Evolutionary conservation across 2,888 invertebrate species (phyloP).

Genomic region (Acleris cristana): DNA sequence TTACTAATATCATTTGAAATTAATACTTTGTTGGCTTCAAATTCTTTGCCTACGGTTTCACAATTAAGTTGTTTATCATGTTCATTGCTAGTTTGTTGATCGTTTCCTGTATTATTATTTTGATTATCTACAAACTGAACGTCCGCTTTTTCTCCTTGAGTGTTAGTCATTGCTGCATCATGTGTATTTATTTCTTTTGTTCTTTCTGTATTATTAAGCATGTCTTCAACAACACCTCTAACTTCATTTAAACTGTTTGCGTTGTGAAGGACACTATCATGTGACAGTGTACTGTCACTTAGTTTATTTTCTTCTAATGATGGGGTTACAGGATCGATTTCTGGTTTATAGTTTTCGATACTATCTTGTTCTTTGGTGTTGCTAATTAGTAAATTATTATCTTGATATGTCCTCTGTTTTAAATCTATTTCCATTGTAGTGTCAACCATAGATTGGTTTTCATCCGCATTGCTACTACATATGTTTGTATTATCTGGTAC

Average conservation of each 20-base stretch:
- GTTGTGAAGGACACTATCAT: too few relatives aligned
- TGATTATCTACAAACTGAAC: too few relatives aligned
- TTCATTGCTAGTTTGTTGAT: too few relatives aligned
- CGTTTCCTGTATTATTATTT: too few relatives aligned
- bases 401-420: neutral
- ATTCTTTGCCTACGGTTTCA: neutral
- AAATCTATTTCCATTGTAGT: neutral
- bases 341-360: neutral
- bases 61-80: neutral
- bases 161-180: too few relatives aligned
- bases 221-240: too few relatives aligned
- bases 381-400: neutral
- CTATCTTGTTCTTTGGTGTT: constrained; percentile 1
- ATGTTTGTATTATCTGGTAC: neutral
- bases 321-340: neutral
- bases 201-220: too few relatives aligned
- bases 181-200: too few relatives aligned
- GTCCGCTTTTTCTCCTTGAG: too few relatives aligned
- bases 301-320: neutral
- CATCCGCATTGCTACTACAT: neutral
- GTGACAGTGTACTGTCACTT: too few relatives aligned
- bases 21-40: neutral
- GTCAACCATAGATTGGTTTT: neutral
- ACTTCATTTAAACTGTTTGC: too few relatives aligned
- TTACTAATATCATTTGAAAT: neutral